Base-by-base conservation (phyloP, 2,797 vertebrate species). In the Danio tinwini region DNA sequence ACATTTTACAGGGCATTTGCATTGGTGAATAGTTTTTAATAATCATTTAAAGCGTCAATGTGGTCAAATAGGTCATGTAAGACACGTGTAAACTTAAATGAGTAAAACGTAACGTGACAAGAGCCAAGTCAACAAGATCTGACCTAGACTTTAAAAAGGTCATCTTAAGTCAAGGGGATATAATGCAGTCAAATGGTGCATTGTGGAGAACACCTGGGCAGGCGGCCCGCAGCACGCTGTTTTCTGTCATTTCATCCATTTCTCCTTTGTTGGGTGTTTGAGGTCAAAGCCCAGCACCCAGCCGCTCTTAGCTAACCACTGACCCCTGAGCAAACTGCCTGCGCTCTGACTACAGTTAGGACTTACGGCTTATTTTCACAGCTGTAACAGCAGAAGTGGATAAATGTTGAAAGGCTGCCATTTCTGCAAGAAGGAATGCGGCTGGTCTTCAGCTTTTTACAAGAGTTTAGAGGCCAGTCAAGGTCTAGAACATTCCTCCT, bases 311-410 rank as follows among this genome's bases (percentile, higher is more conserved):
- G 64, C 73, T 76, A 65, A 50, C 55, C 77, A 62, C 56, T 84
- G 82, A 84, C 83, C 82, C 80, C 29, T 53, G 39, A 83, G 37
- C n/a, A 76, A 75, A 64, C 13, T 59, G 71, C 74, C 61, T 45
- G 19, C n/a, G 17, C 42, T 55, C 16, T 19, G 21, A 19, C 56
- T 56, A 10, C 59, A 78, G 68, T 76, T 74, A 7, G 68, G 81
- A 73, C 68, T 65, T 53, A 29, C 37, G 45, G 21, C 52, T 63
- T 88, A 82, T 88, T 87, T 76, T 76, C 21, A 84, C 86, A 86
- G 81, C 82, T 84, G 78, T 63, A 53, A 47, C 17, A 65, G 80
- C 77, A 58, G 50, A 64, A 21, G 63, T 84, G 72, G 56, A 84
- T 74, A 29, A 29, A 56, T 69, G 56, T 49, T 62, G 81, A 67